Conservation (phyloP, 2,113 vertebrate genomes). For the Poeciliopsis occidentalis region DNA sequence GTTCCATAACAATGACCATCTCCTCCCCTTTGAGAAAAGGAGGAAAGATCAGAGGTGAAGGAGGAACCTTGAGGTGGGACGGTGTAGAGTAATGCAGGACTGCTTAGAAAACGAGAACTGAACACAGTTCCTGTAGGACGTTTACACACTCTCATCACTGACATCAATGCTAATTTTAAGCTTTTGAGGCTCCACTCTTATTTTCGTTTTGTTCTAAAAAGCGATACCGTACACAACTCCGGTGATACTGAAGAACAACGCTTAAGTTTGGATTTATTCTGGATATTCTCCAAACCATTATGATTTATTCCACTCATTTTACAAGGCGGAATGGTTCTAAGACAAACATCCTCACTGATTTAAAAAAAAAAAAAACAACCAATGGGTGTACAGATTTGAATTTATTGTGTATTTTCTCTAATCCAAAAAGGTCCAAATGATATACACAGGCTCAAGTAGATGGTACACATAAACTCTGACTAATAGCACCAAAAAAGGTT, state of each 20-base stretch:
- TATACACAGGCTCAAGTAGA: neutral
- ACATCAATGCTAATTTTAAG: neutral
- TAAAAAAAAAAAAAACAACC: neutral
- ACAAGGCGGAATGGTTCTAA: neutral
- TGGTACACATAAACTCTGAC: neutral
- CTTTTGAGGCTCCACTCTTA: neutral
- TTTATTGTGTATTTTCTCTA: neutral
- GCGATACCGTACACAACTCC: neutral
- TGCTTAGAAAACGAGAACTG: neutral
- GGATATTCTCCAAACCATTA: neutral
- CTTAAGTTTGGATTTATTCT: neutral
- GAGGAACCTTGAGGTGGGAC: slow-evolving; percentile 9
- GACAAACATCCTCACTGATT: neutral
- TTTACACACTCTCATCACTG: neutral
- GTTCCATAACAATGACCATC: slow-evolving; percentile 57
- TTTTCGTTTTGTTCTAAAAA: neutral
- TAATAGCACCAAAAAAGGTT: neutral
- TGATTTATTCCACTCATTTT: neutral
- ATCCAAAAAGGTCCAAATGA: neutral
- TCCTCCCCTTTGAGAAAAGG: slow-evolving; percentile 48
- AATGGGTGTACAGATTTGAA: neutral
- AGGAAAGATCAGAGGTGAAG: slow-evolving; percentile 52
- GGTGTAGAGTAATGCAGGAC: neutral
- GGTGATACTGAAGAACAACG: neutral
- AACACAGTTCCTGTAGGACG: neutral